These are phyloP conservation scores for Heliconius hewitsoni DNA, from an alignment of 1,140 invertebrate species.

Conservation along the genomic window DNA sequence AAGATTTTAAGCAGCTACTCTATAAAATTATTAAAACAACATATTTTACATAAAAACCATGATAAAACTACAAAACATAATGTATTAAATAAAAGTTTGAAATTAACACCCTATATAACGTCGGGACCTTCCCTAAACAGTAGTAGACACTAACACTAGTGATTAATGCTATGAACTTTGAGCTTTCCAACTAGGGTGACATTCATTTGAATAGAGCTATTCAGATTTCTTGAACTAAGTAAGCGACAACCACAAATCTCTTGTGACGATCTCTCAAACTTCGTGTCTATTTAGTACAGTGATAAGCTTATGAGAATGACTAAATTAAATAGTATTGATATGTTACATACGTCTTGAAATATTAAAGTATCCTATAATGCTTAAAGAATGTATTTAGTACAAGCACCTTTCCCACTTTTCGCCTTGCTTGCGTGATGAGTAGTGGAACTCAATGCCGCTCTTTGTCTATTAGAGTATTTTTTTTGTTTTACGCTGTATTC, in stretches of 20 bases:
- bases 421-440: no score
- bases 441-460: no score
- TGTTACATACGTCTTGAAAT: background rate
- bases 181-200: conserved; percentile 11
- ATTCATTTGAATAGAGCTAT: conserved; percentile 1
- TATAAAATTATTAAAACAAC: no score
- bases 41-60: background rate
- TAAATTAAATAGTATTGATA: background rate
- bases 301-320: background rate
- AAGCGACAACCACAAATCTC: conserved; percentile 15
- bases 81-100: background rate
- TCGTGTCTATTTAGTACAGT: background rate
- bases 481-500: background rate
- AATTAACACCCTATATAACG: background rate
- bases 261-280: conserved; percentile 11
- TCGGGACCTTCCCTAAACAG: background rate
- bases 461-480: background rate
- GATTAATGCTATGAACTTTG: conserved; percentile 20
- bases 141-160: conserved; percentile 16
- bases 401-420: no score
- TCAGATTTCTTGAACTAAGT: conserved; percentile 21
- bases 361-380: background rate
- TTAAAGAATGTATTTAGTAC: no score
- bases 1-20: no score
- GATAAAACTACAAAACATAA: background rate